Percentiles rank a stretch among this genome's conserved stretches.
These are phyloP conservation scores for Labia minor DNA, from an alignment of 2,888 invertebrate genomes.

Conservation along the genomic window DNA sequence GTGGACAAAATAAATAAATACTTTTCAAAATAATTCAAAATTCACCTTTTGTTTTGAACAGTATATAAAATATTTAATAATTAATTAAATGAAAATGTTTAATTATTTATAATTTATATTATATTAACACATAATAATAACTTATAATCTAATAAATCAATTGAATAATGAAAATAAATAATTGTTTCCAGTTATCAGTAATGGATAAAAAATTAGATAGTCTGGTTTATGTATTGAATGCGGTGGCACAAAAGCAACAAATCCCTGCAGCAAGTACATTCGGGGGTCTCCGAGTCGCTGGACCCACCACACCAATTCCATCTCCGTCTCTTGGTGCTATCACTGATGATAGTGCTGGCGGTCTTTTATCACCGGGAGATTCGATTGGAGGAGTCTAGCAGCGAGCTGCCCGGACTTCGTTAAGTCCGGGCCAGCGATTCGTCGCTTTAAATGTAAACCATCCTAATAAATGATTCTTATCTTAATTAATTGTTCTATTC, in stretches of 20 bases:
- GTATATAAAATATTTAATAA: too few relatives aligned
- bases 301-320: neutral
- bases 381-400: neutral
- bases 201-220: conserved; percentile 54
- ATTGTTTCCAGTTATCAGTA: conserved; percentile 46
- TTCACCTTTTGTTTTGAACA: too few relatives aligned
- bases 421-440: neutral
- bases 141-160: too few relatives aligned
- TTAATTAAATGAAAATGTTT: too few relatives aligned
- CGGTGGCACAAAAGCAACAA: conserved; percentile 46
- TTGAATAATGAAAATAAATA: too few relatives aligned
- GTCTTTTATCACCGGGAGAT: neutral
- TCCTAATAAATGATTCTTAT: too few relatives aligned
- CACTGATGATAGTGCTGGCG: neutral
- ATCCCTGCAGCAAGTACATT: conserved; percentile 32
- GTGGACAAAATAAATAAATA: too few relatives aligned
- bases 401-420: neutral
- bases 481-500: too few relatives aligned
- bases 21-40: too few relatives aligned
- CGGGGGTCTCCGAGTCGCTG: neutral
- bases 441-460: neutral
- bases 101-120: too few relatives aligned
- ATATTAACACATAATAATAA: too few relatives aligned
- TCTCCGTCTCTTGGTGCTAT: neutral
- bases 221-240: conserved; percentile 46